Base-by-base conservation (phyloP, 2,113 vertebrate species). In the Crotophaga sulcirostris region DNA sequence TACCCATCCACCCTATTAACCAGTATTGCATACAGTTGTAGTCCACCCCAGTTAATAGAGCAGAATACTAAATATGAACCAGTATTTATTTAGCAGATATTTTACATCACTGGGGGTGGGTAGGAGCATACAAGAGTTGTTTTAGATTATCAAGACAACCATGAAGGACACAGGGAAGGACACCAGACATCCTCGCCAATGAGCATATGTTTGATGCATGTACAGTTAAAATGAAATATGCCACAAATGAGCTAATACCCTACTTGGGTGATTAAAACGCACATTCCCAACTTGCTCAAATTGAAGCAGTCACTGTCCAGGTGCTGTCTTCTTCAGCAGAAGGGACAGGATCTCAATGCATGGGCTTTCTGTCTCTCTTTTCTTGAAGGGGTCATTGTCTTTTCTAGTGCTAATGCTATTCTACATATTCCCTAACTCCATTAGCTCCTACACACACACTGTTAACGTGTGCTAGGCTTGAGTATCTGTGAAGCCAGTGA, bases 331-430 rank as follows among this genome's bases (percentile, higher is more conserved):
- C 38, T 85, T 81, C 19, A 25, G 24, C 13, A 64, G 9, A 9
- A 66, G 10, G 45, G 36, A 79, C 10, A 68, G 13, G 51, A 44
- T 56, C 59, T 87, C 0, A 0, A 36, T 18, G 11, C 1, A 0
- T 29, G 40, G 21, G 28, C 87, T 62, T 90, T 93, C 7, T 58
- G 9, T 20, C 31, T 73, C 56, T 52, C 25, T 91, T 40, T 91
- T 87, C 56, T 45, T 74, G 36, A 74, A 62, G 28, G 3, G 5
- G 13, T 69, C 51, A 52, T 29, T 56, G 18, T n/a, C 36, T 87
- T 84, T 74, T 40, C 36, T 34, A 64, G 25, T 24, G 24, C 72
- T 67, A 82, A 54, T 2, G 2, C 28, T 40, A 29, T 24, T 36
- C 45, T 74, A 70, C 0, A 0, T 67, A 75, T 28, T 78, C 42